Percentiles rank a stretch among this genome's conserved stretches.
Conservation (phyloP, 1,140 invertebrate genomes). For the Trichomalopsis sarcophagae region DNA sequence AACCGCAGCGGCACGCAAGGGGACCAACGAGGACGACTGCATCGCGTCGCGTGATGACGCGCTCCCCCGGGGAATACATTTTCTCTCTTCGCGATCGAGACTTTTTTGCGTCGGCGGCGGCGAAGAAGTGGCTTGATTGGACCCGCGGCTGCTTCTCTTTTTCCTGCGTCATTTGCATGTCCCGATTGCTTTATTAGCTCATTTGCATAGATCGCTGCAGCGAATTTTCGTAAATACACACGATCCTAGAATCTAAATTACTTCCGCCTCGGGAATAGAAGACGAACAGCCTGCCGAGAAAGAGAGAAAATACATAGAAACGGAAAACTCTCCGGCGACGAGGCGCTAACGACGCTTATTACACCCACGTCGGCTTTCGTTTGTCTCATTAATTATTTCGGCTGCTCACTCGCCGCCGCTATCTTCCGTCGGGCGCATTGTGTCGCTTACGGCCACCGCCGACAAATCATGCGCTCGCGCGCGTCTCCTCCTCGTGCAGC, state of each 20-base stretch:
- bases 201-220: background rate
- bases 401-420: background rate
- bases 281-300: too few relatives aligned
- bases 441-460: background rate
- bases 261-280: too few relatives aligned
- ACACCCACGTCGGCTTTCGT: slow-evolving; percentile 10
- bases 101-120: background rate
- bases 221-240: background rate
- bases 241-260: too few relatives aligned
- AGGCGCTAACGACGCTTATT: slow-evolving; percentile 40
- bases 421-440: slow-evolving; percentile 13
- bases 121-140: background rate
- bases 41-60: slow-evolving; percentile 29
- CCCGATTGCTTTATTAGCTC: slow-evolving; percentile 34
- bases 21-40: background rate
- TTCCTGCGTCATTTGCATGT: slow-evolving; percentile 48
- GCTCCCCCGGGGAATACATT: slow-evolving; percentile 6
- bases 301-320: background rate
- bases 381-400: slow-evolving; percentile 47
- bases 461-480: slow-evolving; percentile 40
- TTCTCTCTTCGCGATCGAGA: background rate
- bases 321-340: background rate
- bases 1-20: slow-evolving; percentile 44
- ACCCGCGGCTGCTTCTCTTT: slow-evolving; percentile 27
- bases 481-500: background rate